Conservation (phyloP, 2,113 vertebrate species). For the Micromys minutus region DNA sequence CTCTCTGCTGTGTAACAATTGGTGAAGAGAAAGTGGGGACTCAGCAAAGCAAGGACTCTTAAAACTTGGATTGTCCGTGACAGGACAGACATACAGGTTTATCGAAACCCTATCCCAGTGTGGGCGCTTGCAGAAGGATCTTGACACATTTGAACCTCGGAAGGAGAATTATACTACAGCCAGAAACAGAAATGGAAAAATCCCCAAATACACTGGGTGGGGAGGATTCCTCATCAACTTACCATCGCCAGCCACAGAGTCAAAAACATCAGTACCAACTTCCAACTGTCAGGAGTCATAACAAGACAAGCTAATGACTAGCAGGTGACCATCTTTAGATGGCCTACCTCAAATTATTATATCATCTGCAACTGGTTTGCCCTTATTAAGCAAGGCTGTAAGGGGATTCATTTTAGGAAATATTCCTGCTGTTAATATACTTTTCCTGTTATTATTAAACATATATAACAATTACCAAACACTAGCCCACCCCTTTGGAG, state of each 20-base stretch:
- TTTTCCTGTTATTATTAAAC: no score
- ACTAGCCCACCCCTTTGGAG: no score
- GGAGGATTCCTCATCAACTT: neutral
- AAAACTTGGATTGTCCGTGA: neutral
- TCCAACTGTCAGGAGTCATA: no score
- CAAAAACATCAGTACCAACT: conserved; percentile 3
- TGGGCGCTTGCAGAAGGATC: neutral
- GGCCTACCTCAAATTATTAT: no score
- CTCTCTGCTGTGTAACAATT: neutral
- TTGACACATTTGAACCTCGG: neutral
- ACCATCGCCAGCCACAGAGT: neutral
- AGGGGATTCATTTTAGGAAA: no score
- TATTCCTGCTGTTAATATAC: no score
- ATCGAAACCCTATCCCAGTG: neutral
- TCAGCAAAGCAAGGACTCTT: neutral
- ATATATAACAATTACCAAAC: no score
- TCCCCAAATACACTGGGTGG: neutral
- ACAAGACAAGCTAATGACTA: no score
- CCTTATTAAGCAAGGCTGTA: no score
- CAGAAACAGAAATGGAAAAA: neutral
- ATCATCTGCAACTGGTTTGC: no score
- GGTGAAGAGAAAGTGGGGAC: neutral
- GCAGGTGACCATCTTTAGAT: no score
- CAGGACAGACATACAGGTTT: neutral
- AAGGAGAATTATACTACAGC: neutral